These are phyloP conservation scores for Taenaris catops DNA, from an alignment of 2,888 invertebrate species.

Conservation along the genomic window DNA sequence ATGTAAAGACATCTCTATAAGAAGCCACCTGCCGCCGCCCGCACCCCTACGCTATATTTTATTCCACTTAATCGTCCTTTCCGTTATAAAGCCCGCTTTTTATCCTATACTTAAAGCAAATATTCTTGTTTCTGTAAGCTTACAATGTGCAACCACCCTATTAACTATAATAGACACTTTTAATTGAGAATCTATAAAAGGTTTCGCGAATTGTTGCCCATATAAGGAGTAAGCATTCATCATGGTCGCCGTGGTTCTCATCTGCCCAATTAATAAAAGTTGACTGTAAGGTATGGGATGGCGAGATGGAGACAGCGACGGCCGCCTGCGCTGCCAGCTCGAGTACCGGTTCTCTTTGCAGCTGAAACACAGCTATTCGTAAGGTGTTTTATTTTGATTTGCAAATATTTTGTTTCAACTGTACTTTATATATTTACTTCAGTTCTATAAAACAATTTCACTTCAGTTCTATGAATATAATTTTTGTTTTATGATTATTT, in stretches of 20 bases:
- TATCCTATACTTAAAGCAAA: constrained; percentile 72
- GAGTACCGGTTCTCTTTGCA: constrained; percentile 66
- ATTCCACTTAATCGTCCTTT: constrained; percentile 78
- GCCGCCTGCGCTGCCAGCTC: constrained; percentile 43
- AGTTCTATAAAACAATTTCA: too few species aligned
- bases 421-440: constrained; percentile 1
- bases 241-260: constrained; percentile 72
- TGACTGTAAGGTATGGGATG: constrained; percentile 69
- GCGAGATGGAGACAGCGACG: constrained; percentile 51
- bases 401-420: constrained; percentile 50
- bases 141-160: constrained; percentile 62
- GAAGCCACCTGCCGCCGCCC: constrained; percentile 75
- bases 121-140: constrained; percentile 72
- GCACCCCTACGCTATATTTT: constrained; percentile 78
- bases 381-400: constrained; percentile 75
- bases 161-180: constrained; percentile 78
- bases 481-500: too few species aligned
- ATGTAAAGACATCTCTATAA: constrained; percentile 42
- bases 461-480: too few species aligned
- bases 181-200: constrained; percentile 80
- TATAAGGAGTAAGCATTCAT: constrained; percentile 74
- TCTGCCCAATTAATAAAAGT: constrained; percentile 80
- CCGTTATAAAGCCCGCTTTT: constrained; percentile 77
- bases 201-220: constrained; percentile 70
- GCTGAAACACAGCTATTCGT: constrained; percentile 60